phyloP scores from a whole-genome alignment of 2,113 vertebrate species.

The Corythornis cristatus region DNA sequence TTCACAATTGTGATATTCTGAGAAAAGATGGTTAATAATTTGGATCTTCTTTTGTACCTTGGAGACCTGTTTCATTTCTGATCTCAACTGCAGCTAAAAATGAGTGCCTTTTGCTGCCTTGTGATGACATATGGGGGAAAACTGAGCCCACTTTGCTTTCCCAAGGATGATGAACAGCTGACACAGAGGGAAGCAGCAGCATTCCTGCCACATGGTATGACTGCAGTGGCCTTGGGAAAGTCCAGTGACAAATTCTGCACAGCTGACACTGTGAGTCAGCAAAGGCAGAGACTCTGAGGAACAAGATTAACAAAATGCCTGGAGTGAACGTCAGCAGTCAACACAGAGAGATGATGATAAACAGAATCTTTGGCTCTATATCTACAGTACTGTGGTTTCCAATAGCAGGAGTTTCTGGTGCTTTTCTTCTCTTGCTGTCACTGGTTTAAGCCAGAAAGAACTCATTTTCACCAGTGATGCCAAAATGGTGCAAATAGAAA shows the following conservation, averaged over 20 bases:
- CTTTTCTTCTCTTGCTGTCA: background rate
- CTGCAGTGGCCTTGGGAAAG: background rate
- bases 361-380: background rate
- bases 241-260: background rate
- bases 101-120: background rate
- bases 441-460: background rate
- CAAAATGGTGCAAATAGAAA: background rate
- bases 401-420: background rate
- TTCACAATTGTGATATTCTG: background rate
- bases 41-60: background rate
- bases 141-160: background rate
- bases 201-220: background rate
- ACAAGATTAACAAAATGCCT: background rate
- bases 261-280: background rate
- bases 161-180: background rate
- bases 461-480: background rate
- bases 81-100: slow-evolving; percentile 32
- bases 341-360: background rate
- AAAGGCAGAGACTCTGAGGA: background rate
- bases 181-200: background rate
- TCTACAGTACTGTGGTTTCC: background rate
- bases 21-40: background rate
- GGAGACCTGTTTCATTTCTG: slow-evolving; percentile 49
- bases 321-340: background rate
- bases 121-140: background rate